Percentiles rank a stretch among this genome's conserved stretches.
Conservation (phyloP, 2,797 vertebrate genomes). For the Enoplosus armatus region DNA sequence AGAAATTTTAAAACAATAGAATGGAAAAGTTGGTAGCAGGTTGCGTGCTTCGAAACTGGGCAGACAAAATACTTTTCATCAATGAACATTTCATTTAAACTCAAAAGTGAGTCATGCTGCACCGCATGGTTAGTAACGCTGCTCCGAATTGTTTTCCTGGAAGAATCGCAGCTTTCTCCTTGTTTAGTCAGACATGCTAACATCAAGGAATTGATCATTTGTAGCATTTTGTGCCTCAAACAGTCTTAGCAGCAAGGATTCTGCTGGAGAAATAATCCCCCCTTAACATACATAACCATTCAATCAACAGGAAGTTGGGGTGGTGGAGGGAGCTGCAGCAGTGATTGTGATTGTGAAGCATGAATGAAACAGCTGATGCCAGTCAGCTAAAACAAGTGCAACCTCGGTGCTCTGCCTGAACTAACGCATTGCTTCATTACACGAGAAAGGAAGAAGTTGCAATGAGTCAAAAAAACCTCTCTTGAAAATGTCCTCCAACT, state of each 20-base stretch:
- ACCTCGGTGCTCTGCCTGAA: too few relatives aligned
- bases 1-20: conserved; percentile 11
- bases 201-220: not conserved
- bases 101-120: conserved; percentile 6
- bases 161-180: conserved; percentile 1
- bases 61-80: not conserved
- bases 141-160: not conserved
- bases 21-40: too few relatives aligned
- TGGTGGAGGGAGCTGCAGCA: too few relatives aligned
- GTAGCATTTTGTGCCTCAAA: not conserved
- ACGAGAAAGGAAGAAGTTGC: too few relatives aligned
- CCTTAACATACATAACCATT: not conserved
- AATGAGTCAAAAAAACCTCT: too few relatives aligned
- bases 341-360: too few relatives aligned
- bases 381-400: too few relatives aligned
- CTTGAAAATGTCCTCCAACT: too few relatives aligned
- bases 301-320: too few relatives aligned
- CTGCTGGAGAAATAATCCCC: not conserved
- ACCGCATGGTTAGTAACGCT: not conserved
- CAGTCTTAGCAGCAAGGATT: not conserved
- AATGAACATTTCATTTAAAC: not conserved
- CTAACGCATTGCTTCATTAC: too few relatives aligned
- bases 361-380: too few relatives aligned
- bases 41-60: too few relatives aligned
- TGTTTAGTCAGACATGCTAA: not conserved